A percentile compares a stretch with the other conserved stretches of the same genome.
phyloP scores from a whole-genome alignment of 2,797 vertebrate genomes.

The Cyclopterus lumpus region DNA sequence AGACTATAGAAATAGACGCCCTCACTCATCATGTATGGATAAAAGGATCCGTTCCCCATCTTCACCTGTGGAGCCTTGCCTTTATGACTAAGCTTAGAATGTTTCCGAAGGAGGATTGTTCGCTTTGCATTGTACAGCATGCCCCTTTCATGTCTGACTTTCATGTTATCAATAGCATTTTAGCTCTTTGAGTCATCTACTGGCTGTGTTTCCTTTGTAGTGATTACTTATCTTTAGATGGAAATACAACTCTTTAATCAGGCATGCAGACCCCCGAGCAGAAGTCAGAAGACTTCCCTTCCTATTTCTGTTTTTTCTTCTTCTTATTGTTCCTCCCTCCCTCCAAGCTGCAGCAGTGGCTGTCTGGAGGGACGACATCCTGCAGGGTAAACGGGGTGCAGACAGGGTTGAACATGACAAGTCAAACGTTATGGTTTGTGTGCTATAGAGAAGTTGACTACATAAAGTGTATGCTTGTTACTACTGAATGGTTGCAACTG shows the following conservation, averaged over 20 bases:
- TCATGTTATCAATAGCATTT: constrained; percentile 44
- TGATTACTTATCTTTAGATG: constrained; percentile 43
- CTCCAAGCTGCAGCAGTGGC: constrained; percentile 34
- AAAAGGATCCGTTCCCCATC: constrained; percentile 34
- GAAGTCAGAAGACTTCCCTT: constrained; percentile 30
- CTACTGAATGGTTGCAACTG: neutral
- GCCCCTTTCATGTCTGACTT: constrained; percentile 52
- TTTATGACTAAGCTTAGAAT: constrained; percentile 47
- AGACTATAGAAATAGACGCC: constrained; percentile 9
- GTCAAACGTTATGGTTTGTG: neutral
- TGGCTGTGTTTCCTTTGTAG: constrained; percentile 12
- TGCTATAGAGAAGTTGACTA: neutral
- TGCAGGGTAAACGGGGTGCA: constrained; percentile 27
- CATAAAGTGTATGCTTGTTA: neutral
- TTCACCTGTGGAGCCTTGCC: constrained; percentile 28
- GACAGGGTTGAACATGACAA: constrained; percentile 30
- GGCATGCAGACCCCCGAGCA: neutral
- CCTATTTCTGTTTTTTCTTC: constrained; percentile 14
- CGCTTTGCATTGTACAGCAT: constrained; percentile 8
- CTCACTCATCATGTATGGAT: constrained; percentile 47
- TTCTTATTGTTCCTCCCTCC: constrained; percentile 27
- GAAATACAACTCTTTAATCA: constrained; percentile 53
- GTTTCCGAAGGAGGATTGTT: constrained; percentile 25
- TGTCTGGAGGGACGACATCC: constrained; percentile 40
- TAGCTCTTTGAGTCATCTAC: constrained; percentile 28